These are phyloP conservation scores for Copsychus sechellarum DNA, from an alignment of 2,113 vertebrate species.

Conservation along the genomic window DNA sequence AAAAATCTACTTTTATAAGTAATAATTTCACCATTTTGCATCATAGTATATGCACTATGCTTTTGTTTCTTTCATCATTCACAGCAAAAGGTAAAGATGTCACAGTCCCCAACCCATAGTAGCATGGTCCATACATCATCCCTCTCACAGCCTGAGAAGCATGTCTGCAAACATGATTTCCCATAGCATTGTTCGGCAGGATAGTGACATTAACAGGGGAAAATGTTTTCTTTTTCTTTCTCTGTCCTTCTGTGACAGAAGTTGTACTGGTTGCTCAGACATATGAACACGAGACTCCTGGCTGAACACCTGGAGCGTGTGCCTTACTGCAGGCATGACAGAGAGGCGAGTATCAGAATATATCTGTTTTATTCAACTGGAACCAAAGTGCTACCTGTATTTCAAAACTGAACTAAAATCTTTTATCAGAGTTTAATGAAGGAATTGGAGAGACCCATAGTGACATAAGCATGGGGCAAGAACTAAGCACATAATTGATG, in stretches of 20 bases:
- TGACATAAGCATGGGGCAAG: neutral
- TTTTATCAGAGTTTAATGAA: neutral
- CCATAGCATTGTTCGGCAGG: neutral
- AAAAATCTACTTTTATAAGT: neutral
- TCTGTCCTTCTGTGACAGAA: neutral
- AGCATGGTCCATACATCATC: neutral
- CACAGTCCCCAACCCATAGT: rapidly evolving
- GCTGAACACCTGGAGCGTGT: rapidly evolving
- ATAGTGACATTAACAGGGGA: neutral
- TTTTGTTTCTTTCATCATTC: neutral
- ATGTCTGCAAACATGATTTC: rapidly evolving
- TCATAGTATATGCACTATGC: neutral
- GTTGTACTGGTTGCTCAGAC: rapidly evolving
- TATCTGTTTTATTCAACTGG: neutral
- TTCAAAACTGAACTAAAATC: neutral
- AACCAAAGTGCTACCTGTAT: neutral
- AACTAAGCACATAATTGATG: neutral
- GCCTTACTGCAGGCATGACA: neutral
- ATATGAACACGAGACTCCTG: neutral
- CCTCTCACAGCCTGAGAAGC: rapidly evolving
- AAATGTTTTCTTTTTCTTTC: neutral
- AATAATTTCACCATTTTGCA: neutral
- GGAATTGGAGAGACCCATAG: neutral
- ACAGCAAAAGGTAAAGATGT: neutral
- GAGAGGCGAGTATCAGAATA: neutral